A percentile compares a stretch with the other conserved stretches of the same genome.
phyloP scores from a whole-genome alignment of 2,888 invertebrate genomes.

The Nymphalis polychloros region DNA sequence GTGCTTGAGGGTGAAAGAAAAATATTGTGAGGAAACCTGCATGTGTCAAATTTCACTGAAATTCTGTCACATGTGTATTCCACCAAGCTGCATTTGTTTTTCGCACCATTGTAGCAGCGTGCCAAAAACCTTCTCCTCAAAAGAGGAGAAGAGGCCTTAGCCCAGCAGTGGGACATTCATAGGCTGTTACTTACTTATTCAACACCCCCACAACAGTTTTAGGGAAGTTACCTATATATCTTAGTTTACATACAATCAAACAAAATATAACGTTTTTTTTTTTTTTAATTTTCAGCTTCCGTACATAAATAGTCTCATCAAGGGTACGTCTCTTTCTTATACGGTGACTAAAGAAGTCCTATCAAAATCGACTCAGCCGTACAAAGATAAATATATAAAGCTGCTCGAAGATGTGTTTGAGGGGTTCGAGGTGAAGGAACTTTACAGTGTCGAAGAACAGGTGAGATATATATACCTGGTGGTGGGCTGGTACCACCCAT shows the following conservation, averaged over 20 bases:
- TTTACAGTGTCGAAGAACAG: constrained; percentile 52
- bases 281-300: constrained; percentile 43
- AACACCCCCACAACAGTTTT: no score
- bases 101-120: no score
- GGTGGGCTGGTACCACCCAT: background rate
- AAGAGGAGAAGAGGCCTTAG: no score
- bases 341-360: constrained; percentile 40
- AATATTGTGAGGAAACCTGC: no score
- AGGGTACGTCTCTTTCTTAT: constrained; percentile 42
- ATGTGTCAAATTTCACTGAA: no score
- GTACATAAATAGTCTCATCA: constrained; percentile 40
- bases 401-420: constrained; percentile 44
- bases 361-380: constrained; percentile 13
- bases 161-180: background rate
- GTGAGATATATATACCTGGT: constrained; percentile 36
- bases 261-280: background rate
- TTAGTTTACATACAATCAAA: no score
- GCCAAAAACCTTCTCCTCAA: no score
- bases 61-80: no score
- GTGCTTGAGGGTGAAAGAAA: no score
- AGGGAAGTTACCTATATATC: no score
- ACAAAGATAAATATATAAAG: constrained; percentile 41
- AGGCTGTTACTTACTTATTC: no score
- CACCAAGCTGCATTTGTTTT: no score
- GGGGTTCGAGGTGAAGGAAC: constrained; percentile 34